These are phyloP conservation scores for Psettodes erumei DNA, from an alignment of 2,113 vertebrate genomes.

Conservation along the genomic window DNA sequence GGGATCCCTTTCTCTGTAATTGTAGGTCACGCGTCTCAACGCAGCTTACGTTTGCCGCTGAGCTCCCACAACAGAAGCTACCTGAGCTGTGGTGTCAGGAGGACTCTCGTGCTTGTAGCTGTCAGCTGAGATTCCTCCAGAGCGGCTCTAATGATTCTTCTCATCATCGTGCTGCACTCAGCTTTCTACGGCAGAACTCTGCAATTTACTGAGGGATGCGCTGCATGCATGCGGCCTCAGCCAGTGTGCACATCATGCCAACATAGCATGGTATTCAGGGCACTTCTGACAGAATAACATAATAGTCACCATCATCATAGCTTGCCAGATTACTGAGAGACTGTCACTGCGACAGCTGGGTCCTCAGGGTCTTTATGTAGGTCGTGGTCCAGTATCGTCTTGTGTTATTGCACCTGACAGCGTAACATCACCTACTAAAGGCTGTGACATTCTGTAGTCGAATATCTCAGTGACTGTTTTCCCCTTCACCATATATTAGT, in stretches of 20 bases:
- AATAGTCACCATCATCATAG: background rate
- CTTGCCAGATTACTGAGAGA: background rate
- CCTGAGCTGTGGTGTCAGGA: slow-evolving; percentile 38
- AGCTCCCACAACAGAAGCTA: slow-evolving; percentile 16
- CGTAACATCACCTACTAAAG: slow-evolving; percentile 3
- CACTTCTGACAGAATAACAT: background rate
- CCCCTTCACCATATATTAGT: background rate
- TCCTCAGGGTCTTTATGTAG: background rate
- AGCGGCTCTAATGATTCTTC: slow-evolving; percentile 45
- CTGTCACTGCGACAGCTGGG: slow-evolving; percentile 1
- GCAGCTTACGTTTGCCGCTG: slow-evolving; percentile 6
- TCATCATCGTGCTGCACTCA: slow-evolving; percentile 33
- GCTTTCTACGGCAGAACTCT: slow-evolving; percentile 10
- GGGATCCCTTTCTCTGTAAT: slow-evolving; percentile 4
- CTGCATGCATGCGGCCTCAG: background rate
- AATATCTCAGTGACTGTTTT: background rate
- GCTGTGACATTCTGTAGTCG: slow-evolving; percentile 7
- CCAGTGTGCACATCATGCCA: background rate
- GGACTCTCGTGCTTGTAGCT: slow-evolving; percentile 17
- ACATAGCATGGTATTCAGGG: background rate
- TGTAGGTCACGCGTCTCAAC: background rate
- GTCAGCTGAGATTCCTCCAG: slow-evolving; percentile 42
- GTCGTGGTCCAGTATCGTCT: background rate
- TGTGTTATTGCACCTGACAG: background rate
- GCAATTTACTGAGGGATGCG: background rate